These are phyloP conservation scores for Cyclophora punctaria DNA, from an alignment of 2,888 invertebrate genomes.

Conservation along the genomic window DNA sequence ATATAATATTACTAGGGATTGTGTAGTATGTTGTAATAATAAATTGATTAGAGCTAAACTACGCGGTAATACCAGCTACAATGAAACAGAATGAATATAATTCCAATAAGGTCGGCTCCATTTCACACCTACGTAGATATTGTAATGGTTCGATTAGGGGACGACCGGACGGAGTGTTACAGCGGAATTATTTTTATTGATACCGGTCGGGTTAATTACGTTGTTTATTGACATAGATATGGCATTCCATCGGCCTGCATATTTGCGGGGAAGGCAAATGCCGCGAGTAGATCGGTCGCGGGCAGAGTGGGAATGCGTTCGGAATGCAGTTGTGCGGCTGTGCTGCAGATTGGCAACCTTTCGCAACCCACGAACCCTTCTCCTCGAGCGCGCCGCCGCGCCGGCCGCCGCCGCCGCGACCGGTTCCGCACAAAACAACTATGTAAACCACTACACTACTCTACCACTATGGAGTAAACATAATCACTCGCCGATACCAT, in stretches of 20 bases:
- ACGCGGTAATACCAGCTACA: no score
- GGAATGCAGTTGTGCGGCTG: constrained; percentile 43
- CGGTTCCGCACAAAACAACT: constrained; percentile 12
- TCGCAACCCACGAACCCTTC: constrained; percentile 27
- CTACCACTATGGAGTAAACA: constrained; percentile 17
- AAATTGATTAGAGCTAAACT: no score
- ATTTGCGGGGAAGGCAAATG: constrained; percentile 26
- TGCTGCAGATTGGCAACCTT: constrained; percentile 42
- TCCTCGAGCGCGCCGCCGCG: background rate
- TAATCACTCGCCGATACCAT: constrained; percentile 16
- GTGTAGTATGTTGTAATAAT: no score
- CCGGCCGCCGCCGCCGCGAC: constrained; percentile 1
- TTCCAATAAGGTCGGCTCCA: background rate
- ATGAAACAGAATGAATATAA: no score
- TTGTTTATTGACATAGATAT: constrained; percentile 30
- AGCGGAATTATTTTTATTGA: constrained; percentile 6
- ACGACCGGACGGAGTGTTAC: background rate
- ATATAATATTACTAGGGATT: no score
- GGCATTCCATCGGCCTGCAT: constrained; percentile 27
- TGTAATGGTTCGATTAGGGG: background rate
- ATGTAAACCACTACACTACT: constrained; percentile 12
- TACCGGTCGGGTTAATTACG: constrained; percentile 19
- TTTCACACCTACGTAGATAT: background rate
- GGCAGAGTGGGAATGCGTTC: constrained; percentile 47
- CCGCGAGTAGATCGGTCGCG: constrained; percentile 37